phyloP scores from a whole-genome alignment of 2,888 invertebrate species.

The Nezara viridula region DNA sequence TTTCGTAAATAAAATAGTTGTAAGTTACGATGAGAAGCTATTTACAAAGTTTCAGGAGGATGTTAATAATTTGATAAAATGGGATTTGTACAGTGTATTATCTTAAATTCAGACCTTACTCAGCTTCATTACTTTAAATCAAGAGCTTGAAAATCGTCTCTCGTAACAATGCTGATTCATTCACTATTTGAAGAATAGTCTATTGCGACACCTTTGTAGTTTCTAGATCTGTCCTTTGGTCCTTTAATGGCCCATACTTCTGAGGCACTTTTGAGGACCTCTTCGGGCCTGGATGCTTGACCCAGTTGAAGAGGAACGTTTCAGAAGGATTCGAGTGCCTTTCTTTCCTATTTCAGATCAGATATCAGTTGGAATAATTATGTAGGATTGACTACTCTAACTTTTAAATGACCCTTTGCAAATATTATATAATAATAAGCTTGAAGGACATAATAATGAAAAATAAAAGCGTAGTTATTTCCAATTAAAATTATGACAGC shows the following conservation, averaged over 20 bases:
- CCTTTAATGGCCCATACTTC: background rate
- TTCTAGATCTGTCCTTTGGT: background rate
- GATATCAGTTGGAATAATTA: background rate
- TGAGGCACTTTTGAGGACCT: background rate
- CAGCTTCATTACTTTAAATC: no score
- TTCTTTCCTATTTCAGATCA: background rate
- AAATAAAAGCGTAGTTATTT: no score
- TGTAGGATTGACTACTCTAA: background rate
- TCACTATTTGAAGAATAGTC: background rate
- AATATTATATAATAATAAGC: no score
- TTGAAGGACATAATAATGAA: no score
- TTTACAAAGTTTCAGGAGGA: no score
- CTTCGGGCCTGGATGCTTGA: background rate
- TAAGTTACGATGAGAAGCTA: no score
- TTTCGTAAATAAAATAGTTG: no score
- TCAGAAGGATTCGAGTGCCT: background rate
- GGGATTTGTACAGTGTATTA: no score
- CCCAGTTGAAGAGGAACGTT: background rate
- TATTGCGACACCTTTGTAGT: background rate
- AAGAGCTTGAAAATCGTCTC: background rate
- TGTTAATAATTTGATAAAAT: no score
- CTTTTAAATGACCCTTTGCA: no score
- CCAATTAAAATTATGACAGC: no score
- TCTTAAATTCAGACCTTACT: no score
- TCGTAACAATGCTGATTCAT: background rate